Percentiles rank a stretch among this genome's conserved stretches.
Conservation (phyloP, 2,113 vertebrate genomes). For the Pelecanoides urinatrix region DNA sequence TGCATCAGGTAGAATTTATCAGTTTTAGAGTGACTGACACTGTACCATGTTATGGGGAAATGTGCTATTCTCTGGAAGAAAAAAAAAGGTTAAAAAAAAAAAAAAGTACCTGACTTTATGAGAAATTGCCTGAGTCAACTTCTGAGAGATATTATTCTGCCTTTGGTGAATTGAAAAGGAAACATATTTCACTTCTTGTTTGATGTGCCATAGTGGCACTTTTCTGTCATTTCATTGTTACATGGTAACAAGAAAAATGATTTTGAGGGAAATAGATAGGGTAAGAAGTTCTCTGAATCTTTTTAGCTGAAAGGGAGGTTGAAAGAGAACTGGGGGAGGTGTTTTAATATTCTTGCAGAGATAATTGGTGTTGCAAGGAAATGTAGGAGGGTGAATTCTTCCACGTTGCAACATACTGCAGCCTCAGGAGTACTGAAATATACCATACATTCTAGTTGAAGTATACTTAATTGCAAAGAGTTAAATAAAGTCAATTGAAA, state of each 20-base stretch:
- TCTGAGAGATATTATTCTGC: neutral
- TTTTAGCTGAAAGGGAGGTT: neutral
- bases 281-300: neutral
- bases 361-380: neutral
- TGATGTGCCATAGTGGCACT: neutral
- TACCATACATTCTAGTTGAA: neutral
- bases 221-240: neutral
- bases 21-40: neutral
- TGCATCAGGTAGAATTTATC: neutral
- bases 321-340: neutral
- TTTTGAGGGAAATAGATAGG: neutral
- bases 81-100: too few relatives aligned
- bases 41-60: neutral
- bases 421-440: neutral
- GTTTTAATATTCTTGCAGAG: neutral
- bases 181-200: neutral
- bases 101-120: neutral
- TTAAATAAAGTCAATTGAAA: neutral
- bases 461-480: neutral
- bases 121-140: neutral
- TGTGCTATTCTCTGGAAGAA: neutral
- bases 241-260: fast-evolving
- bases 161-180: neutral
- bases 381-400: neutral
- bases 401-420: neutral